These are phyloP conservation scores for Helicoverpa assulta DNA, from an alignment of 2,888 invertebrate species.

Conservation along the genomic window DNA sequence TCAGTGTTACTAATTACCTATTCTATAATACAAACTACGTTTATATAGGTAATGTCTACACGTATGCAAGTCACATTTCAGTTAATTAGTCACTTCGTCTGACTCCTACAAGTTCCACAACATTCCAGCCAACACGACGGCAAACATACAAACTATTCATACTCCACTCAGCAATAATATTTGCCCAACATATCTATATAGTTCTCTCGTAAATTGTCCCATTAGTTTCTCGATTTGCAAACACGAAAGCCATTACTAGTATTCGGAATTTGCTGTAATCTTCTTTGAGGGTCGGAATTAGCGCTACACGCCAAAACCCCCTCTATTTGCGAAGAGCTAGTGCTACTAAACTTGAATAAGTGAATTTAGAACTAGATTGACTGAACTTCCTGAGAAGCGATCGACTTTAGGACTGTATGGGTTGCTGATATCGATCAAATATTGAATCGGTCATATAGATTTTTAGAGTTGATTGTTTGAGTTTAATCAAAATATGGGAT, in stretches of 20 bases:
- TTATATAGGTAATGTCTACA: not conserved
- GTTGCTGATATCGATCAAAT: not conserved
- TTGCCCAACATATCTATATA: conserved; percentile 4
- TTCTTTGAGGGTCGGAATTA: conserved; percentile 22
- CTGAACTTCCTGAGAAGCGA: not conserved
- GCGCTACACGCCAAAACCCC: not conserved
- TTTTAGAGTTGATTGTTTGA: not conserved
- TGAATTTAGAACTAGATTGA: not conserved
- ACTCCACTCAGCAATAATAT: not conserved
- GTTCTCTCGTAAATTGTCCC: conserved; percentile 32
- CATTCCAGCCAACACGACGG: not conserved
- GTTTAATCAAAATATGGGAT: not conserved
- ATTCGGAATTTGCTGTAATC: conserved; percentile 39
- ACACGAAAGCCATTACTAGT: conserved; percentile 39
- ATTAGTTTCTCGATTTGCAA: conserved; percentile 41
- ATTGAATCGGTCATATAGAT: not conserved
- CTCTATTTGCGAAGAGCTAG: conserved; percentile 1
- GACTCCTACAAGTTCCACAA: not conserved
- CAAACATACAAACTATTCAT: not conserved
- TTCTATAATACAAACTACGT: too few species aligned
- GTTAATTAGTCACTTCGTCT: not conserved
- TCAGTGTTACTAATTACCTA: not conserved
- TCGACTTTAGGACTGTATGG: not conserved
- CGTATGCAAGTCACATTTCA: conserved; percentile 9
- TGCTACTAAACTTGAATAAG: conserved; percentile 6